Conservation (phyloP, 2,113 vertebrate genomes). For the Eulacestoma nigropectus region DNA sequence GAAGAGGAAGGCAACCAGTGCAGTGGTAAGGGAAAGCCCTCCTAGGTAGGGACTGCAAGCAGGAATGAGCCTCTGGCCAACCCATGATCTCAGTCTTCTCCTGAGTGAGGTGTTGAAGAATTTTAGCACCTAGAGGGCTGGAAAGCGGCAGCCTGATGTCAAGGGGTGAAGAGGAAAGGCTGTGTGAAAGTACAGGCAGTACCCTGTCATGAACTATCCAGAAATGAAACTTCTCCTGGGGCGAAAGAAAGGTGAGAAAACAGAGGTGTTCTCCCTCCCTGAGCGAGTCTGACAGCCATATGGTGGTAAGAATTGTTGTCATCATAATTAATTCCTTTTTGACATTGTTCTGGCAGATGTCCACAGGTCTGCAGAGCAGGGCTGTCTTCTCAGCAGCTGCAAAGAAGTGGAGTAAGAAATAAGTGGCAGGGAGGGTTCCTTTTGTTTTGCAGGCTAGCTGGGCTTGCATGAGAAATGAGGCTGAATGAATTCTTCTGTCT, state of each 20-base stretch:
- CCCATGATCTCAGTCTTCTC: not conserved
- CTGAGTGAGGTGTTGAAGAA: not conserved
- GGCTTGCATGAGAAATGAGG: not conserved
- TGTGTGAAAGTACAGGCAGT: not conserved
- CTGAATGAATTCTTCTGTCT: not conserved
- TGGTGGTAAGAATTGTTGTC: not conserved
- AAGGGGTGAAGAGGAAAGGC: not conserved
- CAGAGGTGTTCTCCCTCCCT: not conserved
- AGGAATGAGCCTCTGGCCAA: not conserved
- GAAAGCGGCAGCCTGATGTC: not conserved
- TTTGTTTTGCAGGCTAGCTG: not conserved
- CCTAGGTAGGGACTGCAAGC: not conserved
- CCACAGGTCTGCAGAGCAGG: not conserved
- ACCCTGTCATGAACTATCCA: not conserved
- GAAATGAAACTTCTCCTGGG: not conserved
- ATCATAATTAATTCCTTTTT: not conserved
- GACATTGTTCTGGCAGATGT: not conserved
- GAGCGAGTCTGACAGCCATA: not conserved
- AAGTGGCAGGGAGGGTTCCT: not conserved
- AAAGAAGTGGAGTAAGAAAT: not conserved
- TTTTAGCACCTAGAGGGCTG: not conserved
- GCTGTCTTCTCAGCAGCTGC: not conserved
- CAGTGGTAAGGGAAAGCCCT: not conserved
- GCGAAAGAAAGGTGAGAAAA: not conserved
- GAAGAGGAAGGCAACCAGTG: not conserved